Base-by-base conservation (phyloP, 1,140 invertebrate species). In the Hormaphis cornu region DNA sequence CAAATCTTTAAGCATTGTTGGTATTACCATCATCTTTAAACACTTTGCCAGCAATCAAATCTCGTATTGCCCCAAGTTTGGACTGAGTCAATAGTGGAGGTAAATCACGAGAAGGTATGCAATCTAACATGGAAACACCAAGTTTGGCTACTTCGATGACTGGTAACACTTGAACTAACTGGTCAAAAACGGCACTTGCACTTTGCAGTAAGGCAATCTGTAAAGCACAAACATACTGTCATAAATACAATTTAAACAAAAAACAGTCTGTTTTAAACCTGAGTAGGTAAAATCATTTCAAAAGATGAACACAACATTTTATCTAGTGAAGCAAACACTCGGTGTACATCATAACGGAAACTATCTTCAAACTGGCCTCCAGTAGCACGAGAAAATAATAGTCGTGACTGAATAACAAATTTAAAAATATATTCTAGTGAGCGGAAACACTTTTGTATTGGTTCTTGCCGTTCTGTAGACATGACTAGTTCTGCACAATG, bases 381-480 rank as follows among this genome's bases (percentile, higher is more conserved):
- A 0, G 89, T 94, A 1, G 92, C 91, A 18, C 89, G 82, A 0
- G 91, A 86, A 82, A 96, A 97, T 3, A 97, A 78, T 18, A 90
- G 77, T 26, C 95, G 82, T 33, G 94, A 97, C 72, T 95, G 90
- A 14, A 98, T 93, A 7, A 97, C 91, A 73, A 98, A 87, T 74
- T 97, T 93, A 78, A 97, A 94, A 74, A 98, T 92, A 72, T 94
- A 96, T 77, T 96, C 93, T 9, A 97, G 81, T 1, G 93, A 93
- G 58, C 89, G 85, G 71, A 95, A 93, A 75, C 92, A 94, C 74
- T 91, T 93, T 73, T 91, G 86, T 46, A 95, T 91, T 0, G 90
- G 87, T 74, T 93, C 90, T 72, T 93, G 90, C 50, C 89, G 87
- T 71, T 93, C 90, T 0, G 87, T 86, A 2, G 87, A 85, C 1